These are phyloP conservation scores for Cirrhinus molitorella DNA, from an alignment of 2,797 vertebrate genomes.

Conservation along the genomic window DNA sequence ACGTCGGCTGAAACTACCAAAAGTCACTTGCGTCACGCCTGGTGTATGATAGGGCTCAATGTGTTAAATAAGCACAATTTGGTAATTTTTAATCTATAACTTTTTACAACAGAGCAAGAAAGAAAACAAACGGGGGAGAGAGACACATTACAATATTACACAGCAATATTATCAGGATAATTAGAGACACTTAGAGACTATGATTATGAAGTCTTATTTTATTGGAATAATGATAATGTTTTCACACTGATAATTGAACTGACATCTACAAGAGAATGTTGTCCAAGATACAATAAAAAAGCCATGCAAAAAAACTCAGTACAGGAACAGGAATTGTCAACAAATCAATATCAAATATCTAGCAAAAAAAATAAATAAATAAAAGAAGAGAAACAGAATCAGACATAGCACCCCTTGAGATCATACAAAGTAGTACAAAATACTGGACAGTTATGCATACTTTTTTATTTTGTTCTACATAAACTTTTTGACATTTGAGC, in stretches of 20 bases:
- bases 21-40: too few relatives aligned
- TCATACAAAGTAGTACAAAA: neutral
- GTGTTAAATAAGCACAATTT: too few relatives aligned
- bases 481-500: neutral
- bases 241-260: neutral
- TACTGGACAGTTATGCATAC: neutral
- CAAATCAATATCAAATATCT: neutral
- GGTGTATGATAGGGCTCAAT: too few relatives aligned
- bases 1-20: too few relatives aligned
- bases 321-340: too few relatives aligned
- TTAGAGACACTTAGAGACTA: neutral
- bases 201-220: neutral
- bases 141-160: too few relatives aligned
- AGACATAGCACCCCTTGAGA: neutral
- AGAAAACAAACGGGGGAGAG: too few relatives aligned
- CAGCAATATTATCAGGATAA: too few relatives aligned
- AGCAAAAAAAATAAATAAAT: fast-evolving
- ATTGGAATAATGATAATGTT: neutral
- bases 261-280: neutral
- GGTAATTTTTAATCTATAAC: too few relatives aligned
- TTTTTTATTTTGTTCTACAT: neutral
- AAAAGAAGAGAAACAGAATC: neutral
- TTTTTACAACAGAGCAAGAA: too few relatives aligned
- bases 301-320: neutral
- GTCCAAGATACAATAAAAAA: neutral